Conservation (phyloP, 2,888 invertebrate genomes). For the Synanthedon andrenaeformis region DNA sequence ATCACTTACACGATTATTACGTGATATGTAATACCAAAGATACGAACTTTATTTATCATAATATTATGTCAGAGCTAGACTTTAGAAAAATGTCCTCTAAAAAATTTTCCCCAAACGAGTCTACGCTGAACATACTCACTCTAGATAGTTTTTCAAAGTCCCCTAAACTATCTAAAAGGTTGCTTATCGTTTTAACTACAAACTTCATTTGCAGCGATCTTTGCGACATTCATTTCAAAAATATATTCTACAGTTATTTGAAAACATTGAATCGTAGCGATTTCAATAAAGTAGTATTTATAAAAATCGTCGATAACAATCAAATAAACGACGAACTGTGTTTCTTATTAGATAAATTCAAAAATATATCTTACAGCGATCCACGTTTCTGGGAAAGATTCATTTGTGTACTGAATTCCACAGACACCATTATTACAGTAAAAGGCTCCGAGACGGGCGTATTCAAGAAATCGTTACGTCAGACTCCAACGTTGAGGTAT, state of each 20-base stretch:
- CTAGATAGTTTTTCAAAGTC: constrained; percentile 62
- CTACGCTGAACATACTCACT: constrained; percentile 72
- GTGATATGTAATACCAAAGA: constrained; percentile 88
- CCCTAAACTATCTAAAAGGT: constrained; percentile 61
- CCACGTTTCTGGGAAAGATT: constrained; percentile 89
- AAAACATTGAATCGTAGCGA: constrained; percentile 60
- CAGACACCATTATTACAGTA: constrained; percentile 64
- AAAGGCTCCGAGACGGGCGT: constrained; percentile 56
- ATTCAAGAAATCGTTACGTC: constrained; percentile 64
- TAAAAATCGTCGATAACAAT: constrained; percentile 58
- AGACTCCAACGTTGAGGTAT: constrained; percentile 63
- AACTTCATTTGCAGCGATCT: constrained; percentile 61
- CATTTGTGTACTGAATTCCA: constrained; percentile 80
- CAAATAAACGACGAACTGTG: constrained; percentile 60
- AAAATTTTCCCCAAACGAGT: constrained; percentile 77
- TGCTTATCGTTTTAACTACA: constrained; percentile 72
- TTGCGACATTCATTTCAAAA: constrained; percentile 61
- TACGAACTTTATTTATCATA: constrained; percentile 76
- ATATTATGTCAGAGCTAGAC: constrained; percentile 79
- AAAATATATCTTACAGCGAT: constrained; percentile 80
- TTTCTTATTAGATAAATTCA: constrained; percentile 67
- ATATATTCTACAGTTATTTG: constrained; percentile 61
- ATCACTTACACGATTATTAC: constrained; percentile 87
- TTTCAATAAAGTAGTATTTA: constrained; percentile 58
- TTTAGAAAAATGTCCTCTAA: constrained; percentile 76